A percentile compares a stretch with the other conserved stretches of the same genome.
Conservation (phyloP, 1,140 invertebrate species). For the Carposina sasakii region DNA sequence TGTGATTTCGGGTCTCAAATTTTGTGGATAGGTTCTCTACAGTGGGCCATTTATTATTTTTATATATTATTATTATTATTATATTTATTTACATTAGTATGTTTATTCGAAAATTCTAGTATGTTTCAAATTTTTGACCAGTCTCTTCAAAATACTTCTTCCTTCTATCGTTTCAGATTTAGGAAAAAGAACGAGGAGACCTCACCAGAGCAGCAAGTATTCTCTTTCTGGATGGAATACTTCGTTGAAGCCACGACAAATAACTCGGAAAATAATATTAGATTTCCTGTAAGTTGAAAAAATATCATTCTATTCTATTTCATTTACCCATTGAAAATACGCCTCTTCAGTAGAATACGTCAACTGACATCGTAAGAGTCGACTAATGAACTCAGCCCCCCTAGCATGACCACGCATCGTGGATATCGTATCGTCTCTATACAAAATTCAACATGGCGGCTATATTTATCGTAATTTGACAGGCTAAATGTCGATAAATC, state of each 20-base stretch:
- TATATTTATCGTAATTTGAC: too few species aligned
- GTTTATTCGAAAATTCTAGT: not conserved
- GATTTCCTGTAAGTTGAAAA: constrained; percentile 88
- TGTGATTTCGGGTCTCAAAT: too few species aligned
- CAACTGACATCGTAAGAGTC: too few species aligned
- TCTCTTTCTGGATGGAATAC: constrained; percentile 99
- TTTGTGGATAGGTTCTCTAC: too few species aligned
- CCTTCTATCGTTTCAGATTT: constrained; percentile 74
- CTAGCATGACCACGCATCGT: too few species aligned
- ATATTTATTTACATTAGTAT: constrained; percentile 1
- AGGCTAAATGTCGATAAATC: too few species aligned
- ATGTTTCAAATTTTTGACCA: not conserved
- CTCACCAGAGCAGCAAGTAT: constrained; percentile 89
- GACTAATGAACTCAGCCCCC: too few species aligned
- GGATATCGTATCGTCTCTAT: too few species aligned
- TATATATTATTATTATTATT: constrained; percentile 7
- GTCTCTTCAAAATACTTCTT: not conserved
- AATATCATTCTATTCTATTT: too few species aligned
- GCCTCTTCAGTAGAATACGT: too few species aligned
- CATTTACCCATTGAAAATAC: too few species aligned
- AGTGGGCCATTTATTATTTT: constrained; percentile 7
- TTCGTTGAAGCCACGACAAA: constrained; percentile 94
- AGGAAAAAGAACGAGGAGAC: constrained; percentile 84
- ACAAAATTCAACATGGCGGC: too few species aligned
- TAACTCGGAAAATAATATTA: constrained; percentile 82